Base-by-base conservation (phyloP, 1,140 invertebrate species). In the Scaptomyza graminum region DNA sequence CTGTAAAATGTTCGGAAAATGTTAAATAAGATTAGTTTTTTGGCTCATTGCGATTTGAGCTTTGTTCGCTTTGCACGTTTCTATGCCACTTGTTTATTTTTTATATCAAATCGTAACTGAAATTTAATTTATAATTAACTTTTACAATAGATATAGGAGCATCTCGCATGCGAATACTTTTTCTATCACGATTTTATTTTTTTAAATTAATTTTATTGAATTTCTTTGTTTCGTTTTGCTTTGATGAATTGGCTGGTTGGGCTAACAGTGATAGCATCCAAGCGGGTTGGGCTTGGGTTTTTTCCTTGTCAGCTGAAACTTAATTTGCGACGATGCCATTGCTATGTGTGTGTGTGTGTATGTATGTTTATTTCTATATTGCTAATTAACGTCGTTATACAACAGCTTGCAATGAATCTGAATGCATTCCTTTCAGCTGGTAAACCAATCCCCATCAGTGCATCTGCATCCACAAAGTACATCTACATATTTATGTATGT, bases 341-440 rank as follows among this genome's bases (percentile, higher is more conserved):
- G 25, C 25, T 25, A 25, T 25, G 25, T 25, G 6, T 31, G 28
- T 31, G 5, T 31, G 28, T 5, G 0, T 39, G 37, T 41, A 34
- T 34, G 31, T 41, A 5, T 41, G 37, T 41, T 5, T 41, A n/a
- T 41, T 41, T 12, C 12, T 41, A 41, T 41, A 41, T 62, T 84
- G 80, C 75, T 87, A 87, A 88, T 82, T 87, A 88, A 59, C 55
- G 15, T 73, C 34, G 70, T 87, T 88, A 82, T 88, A 82, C 82
- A 82, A 87, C 37, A n/a, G 37, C 79, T 61, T 64, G 60, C 70
- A 69, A 57, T 82, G 78, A 87, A 82, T 78, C 82, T 81, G 79
- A 81, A 87, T 85, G 78, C 80, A 88, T 88, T 87, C 83, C 87
- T 87, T 66, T 81, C 54, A 71, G 68, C 52, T 66, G 63, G 41